A percentile compares a stretch with the other conserved stretches of the same genome.
These are phyloP conservation scores for Calameuta idolon DNA, from an alignment of 2,888 invertebrate genomes.

Conservation along the genomic window DNA sequence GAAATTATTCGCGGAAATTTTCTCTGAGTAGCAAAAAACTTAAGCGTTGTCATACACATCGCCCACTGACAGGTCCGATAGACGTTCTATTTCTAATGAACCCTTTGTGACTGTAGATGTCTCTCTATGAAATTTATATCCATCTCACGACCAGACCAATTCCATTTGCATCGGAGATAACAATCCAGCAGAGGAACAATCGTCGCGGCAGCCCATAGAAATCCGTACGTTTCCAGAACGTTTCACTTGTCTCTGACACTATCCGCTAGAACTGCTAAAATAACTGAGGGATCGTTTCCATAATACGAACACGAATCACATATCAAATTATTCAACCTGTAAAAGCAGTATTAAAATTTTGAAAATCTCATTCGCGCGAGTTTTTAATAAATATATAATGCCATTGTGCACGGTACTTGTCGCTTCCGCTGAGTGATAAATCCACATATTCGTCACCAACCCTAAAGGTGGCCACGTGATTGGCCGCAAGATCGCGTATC, in stretches of 20 bases:
- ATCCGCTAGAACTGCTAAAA: not conserved
- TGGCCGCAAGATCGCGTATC: conserved; percentile 34
- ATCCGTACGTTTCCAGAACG: not conserved
- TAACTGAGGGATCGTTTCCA: not conserved
- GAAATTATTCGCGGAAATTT: not conserved
- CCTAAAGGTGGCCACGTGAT: conserved; percentile 18
- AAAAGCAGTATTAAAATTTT: not conserved
- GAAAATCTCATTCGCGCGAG: not conserved
- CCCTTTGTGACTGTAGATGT: not conserved
- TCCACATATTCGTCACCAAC: not conserved
- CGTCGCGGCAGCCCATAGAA: not conserved
- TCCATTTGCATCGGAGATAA: not conserved
- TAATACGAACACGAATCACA: not conserved
- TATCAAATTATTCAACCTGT: not conserved
- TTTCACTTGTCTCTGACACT: not conserved
- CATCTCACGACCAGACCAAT: not conserved
- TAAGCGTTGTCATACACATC: not conserved
- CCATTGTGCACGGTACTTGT: not conserved
- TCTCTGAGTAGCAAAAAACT: not conserved
- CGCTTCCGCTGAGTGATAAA: not conserved
- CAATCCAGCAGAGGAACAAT: not conserved
- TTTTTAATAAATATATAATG: not conserved
- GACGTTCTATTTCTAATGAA: not conserved
- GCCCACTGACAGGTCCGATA: not conserved
- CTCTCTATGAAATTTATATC: not conserved